phyloP scores from a whole-genome alignment of 2,797 vertebrate species.

The Chiroxiphia lanceolata region DNA sequence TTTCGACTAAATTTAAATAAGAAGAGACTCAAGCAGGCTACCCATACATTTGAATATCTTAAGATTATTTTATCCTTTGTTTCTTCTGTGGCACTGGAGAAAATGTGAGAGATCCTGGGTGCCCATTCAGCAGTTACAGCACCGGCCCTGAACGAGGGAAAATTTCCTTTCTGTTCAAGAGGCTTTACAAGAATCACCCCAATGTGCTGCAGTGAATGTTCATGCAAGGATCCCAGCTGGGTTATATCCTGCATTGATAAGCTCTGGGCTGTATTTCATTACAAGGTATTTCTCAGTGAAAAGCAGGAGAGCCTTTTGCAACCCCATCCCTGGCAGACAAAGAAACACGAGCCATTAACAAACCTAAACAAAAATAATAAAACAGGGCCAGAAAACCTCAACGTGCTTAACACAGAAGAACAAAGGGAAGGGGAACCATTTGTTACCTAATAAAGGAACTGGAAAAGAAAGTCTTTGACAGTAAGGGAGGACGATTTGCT shows the following conservation, averaged over 20 bases:
- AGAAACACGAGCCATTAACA: background rate
- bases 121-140: background rate
- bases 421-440: slow-evolving; percentile 35
- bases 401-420: background rate
- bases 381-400: background rate
- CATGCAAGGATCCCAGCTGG: background rate
- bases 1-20: background rate
- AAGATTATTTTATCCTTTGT: background rate
- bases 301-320: background rate
- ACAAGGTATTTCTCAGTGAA: background rate
- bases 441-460: slow-evolving; percentile 48
- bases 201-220: fast-evolving
- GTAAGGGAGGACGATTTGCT: slow-evolving; percentile 50
- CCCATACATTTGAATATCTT: background rate
- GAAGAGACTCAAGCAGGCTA: background rate
- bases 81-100: background rate
- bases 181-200: background rate
- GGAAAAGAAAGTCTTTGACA: slow-evolving; percentile 43
- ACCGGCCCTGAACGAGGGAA: background rate
- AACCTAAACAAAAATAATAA: background rate
- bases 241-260: background rate
- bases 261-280: background rate
- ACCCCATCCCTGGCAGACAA: background rate
- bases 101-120: fast-evolving
- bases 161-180: background rate